These are phyloP conservation scores for Drosophila albomicans DNA, from an alignment of 1,140 invertebrate genomes.

Conservation along the genomic window DNA sequence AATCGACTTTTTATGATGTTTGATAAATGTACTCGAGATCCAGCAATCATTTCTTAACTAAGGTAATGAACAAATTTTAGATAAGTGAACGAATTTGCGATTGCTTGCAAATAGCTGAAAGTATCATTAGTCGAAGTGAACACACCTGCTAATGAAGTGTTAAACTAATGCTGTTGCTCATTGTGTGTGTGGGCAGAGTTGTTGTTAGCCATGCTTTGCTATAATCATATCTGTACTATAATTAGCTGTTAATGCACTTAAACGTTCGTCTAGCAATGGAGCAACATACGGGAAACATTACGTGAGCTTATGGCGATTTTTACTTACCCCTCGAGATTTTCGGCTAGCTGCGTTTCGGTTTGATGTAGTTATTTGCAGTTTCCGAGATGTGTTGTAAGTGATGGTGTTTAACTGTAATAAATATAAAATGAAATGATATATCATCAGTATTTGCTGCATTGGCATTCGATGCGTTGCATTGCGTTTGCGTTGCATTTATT, in stretches of 20 bases:
- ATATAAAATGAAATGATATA: conserved; percentile 36
- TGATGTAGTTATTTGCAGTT: background rate
- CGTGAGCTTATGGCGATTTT: conserved; percentile 24
- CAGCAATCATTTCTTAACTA: background rate
- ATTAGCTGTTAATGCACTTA: conserved; percentile 23
- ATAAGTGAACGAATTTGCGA: background rate
- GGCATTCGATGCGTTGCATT: conserved; percentile 10
- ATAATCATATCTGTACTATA: conserved; percentile 17
- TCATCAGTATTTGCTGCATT: conserved; percentile 37
- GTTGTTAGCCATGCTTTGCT: conserved; percentile 8
- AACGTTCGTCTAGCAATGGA: background rate
- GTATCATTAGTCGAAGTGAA: conserved; percentile 2
- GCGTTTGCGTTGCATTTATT: conserved; percentile 9
- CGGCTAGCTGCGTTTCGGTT: background rate
- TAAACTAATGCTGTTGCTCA: conserved; percentile 1
- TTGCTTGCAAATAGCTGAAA: background rate
- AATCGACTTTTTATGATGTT: too few species aligned
- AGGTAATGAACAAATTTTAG: background rate
- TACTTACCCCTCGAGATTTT: conserved; percentile 28
- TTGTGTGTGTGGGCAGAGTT: conserved; percentile 1
- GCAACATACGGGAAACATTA: conserved; percentile 18
- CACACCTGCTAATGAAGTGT: conserved; percentile 17
- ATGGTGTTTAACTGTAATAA: conserved; percentile 33
- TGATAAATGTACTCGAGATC: background rate
- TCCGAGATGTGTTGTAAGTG: background rate